Base-by-base conservation (phyloP, 2,113 vertebrate genomes). In the Oenanthe oenanthe region DNA sequence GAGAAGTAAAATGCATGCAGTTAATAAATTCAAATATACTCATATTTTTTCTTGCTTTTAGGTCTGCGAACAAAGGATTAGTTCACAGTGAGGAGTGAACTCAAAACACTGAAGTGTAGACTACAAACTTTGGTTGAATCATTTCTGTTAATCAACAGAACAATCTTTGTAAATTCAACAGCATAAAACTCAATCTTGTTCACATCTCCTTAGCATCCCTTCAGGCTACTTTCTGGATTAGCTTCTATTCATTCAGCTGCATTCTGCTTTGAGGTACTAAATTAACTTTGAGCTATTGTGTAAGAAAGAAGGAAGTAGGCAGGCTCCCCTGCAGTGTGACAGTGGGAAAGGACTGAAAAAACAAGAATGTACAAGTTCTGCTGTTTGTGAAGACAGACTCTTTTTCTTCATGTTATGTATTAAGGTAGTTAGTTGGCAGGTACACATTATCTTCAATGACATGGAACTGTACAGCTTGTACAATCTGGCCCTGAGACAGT, bases 261-360 rank as follows among this genome's bases (percentile, higher is more conserved):
- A 25, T 1, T 71, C 65, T 34, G 28, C 76, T 89, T 92, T 73
- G 63, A 40, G 17, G 29, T n/a, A 47, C 32, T 84, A 71, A 58
- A 75, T 70, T 77, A 48, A 47, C n/a, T 40, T 60, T 2, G 51
- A 92, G 43, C 34, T 67, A 5, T 17, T 89, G 68, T 84, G 65
- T 78, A 91, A 88, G 74, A 60, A 95, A 85, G 75, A 85, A 95
- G 42, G 61, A 62, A 90, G 79, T 21, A 65, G 74, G 45, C 26
- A 51, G 83, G 56, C 31, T 92, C 6, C 36, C 40, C 71, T 75
- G 28, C 5, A 10, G 62, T 57, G 61, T 85, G 89, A 63, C 61
- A 72, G 51, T 38, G n/a, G 75, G 48, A 85, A 78, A 92, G 43
- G 19, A 50, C 43, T 40, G 17, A 84, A 84, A 91, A 63, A 11